These are phyloP conservation scores for Lepidocyrtinus sp. DNA, from an alignment of 2,888 invertebrate genomes.

Conservation along the genomic window DNA sequence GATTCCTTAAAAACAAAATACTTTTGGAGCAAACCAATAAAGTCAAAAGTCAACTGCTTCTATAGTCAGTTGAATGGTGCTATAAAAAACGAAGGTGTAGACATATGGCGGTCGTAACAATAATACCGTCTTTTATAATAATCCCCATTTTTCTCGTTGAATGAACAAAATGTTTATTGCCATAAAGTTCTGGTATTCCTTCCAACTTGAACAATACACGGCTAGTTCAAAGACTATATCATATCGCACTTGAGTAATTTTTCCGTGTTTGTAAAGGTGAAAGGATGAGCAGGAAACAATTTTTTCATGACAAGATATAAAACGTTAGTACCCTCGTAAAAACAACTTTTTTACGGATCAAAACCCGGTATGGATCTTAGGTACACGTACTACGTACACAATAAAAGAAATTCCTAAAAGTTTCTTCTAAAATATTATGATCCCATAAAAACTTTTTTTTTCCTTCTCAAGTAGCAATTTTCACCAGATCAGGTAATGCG, in stretches of 20 bases:
- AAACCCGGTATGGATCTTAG: not conserved
- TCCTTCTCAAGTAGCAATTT: slow-evolving; percentile 44
- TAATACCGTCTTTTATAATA: not conserved
- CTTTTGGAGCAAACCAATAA: too few relatives aligned
- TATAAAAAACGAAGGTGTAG: slow-evolving; percentile 5
- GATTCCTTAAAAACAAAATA: not conserved
- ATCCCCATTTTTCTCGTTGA: slow-evolving; percentile 3
- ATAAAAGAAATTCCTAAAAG: not conserved
- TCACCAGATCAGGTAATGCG: slow-evolving; percentile 38
- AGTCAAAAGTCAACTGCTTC: not conserved
- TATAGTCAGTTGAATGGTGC: too few relatives aligned
- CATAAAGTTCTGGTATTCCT: too few relatives aligned
- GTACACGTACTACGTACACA: not conserved
- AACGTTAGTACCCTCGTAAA: slow-evolving; percentile 31
- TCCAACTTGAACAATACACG: too few relatives aligned
- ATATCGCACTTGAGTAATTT: slow-evolving; percentile 21
- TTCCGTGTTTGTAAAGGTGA: slow-evolving; percentile 42
- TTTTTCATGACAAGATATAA: too few relatives aligned
- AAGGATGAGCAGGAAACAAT: slow-evolving; percentile 43
- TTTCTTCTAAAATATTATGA: slow-evolving; percentile 29
- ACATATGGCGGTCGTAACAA: slow-evolving; percentile 22
- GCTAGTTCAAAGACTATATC: too few relatives aligned
- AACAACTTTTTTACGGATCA: slow-evolving; percentile 23
- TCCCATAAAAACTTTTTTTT: slow-evolving; percentile 40
- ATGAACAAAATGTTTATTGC: slow-evolving; percentile 11